A percentile compares a stretch with the other conserved stretches of the same genome.
These are phyloP conservation scores for Elaphurus davidianus DNA, from an alignment of 2,113 vertebrate species.

Conservation along the genomic window DNA sequence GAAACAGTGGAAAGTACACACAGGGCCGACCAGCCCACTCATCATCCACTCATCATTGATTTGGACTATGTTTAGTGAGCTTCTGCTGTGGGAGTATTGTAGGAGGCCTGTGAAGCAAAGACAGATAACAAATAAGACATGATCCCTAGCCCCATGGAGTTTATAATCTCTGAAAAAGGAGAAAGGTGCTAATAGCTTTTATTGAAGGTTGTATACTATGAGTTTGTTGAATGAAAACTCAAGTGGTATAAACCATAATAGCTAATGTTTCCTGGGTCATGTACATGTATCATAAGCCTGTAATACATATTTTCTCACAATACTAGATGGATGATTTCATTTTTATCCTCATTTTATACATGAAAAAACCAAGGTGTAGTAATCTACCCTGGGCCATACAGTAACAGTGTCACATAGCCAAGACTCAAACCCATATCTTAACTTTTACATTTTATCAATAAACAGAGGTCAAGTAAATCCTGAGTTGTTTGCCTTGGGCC, in stretches of 20 bases:
- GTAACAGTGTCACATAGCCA: background rate
- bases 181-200: background rate
- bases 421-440: background rate
- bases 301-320: background rate
- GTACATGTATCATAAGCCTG: background rate
- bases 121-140: background rate
- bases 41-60: background rate
- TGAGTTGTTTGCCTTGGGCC: background rate
- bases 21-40: fast-evolving
- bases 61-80: background rate
- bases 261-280: background rate
- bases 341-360: background rate
- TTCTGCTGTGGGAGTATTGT: background rate
- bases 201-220: background rate
- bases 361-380: background rate
- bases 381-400: background rate
- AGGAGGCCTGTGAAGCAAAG: background rate
- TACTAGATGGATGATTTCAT: background rate
- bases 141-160: background rate
- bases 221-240: background rate
- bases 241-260: background rate
- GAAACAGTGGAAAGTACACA: background rate
- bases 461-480: background rate
- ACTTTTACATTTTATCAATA: background rate
- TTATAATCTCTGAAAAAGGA: conserved; percentile 11